Percentiles rank a stretch among this genome's conserved stretches.
Evolutionary conservation across 1,140 invertebrate species (phyloP).

Genomic region (Chymomyza costata): DNA sequence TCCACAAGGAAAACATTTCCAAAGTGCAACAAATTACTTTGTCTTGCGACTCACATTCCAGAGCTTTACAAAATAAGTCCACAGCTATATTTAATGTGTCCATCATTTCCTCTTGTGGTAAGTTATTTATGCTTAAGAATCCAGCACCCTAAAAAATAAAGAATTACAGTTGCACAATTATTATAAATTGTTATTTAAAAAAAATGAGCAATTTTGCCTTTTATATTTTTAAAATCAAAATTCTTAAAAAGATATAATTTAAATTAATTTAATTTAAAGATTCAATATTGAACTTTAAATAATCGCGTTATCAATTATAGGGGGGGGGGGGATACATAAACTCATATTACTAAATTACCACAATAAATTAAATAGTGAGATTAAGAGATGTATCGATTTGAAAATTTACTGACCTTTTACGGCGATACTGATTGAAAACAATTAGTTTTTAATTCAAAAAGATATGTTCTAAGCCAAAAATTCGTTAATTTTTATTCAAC

Average conservation of each 20-base stretch:
- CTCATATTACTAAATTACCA: too few species aligned
- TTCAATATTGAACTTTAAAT: too few species aligned
- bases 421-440: too few species aligned
- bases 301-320: too few species aligned
- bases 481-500: too few species aligned
- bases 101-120: slow-evolving; percentile 79
- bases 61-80: slow-evolving; percentile 84
- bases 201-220: neutral
- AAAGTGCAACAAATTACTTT: slow-evolving; percentile 89
- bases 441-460: too few species aligned
- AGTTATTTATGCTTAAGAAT: slow-evolving; percentile 84
- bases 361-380: too few species aligned
- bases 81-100: slow-evolving; percentile 80
- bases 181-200: slow-evolving; percentile 11
- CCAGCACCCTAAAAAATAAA: slow-evolving; percentile 82
- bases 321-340: too few species aligned
- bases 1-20: slow-evolving; percentile 88
- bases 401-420: too few species aligned
- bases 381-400: too few species aligned
- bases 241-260: neutral
- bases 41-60: slow-evolving; percentile 94
- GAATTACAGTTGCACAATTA: slow-evolving; percentile 2
- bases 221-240: neutral
- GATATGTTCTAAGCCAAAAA: too few species aligned
- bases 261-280: neutral